phyloP scores from a whole-genome alignment of 1,140 invertebrate genomes.

The Drosophila kikkawai region DNA sequence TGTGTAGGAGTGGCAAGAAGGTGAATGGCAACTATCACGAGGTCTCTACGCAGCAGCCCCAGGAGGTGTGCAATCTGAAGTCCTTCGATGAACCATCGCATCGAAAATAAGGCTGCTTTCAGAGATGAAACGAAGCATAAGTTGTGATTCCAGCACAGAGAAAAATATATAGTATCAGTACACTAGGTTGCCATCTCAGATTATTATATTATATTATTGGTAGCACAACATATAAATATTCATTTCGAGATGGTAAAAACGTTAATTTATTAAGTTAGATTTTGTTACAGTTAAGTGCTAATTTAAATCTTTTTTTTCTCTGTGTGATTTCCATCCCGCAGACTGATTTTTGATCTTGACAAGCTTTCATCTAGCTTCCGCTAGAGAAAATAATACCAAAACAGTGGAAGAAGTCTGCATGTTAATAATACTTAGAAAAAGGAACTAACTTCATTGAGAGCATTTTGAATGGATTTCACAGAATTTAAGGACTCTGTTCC shows the following conservation, averaged over 20 bases:
- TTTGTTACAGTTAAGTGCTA: neutral
- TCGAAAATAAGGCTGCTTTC: neutral
- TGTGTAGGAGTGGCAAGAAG: neutral
- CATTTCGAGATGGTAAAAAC: constrained; percentile 1
- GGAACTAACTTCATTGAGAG: constrained; percentile 18
- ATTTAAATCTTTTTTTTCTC: constrained; percentile 21
- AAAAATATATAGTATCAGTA: constrained; percentile 13
- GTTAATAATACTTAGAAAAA: constrained; percentile 23
- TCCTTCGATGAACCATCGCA: constrained; percentile 2
- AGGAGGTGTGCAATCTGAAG: constrained; percentile 11
- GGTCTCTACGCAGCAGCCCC: constrained; percentile 9
- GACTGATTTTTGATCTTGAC: constrained; percentile 51
- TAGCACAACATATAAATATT: constrained; percentile 6
- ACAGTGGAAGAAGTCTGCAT: constrained; percentile 41
- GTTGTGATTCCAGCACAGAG: constrained; percentile 34
- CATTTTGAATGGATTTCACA: constrained; percentile 12
- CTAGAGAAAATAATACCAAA: constrained; percentile 47
- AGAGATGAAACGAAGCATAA: constrained; percentile 18
- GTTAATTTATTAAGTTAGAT: neutral
- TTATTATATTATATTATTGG: neutral
- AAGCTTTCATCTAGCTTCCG: constrained; percentile 23
- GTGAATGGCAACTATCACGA: constrained; percentile 7
- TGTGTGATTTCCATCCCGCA: constrained; percentile 31
- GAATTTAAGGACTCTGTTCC: constrained; percentile 26
- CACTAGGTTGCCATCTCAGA: constrained; percentile 24